A percentile compares a stretch with the other conserved stretches of the same genome.
Evolutionary conservation across 2,888 invertebrate genomes (phyloP).

Genomic region (Lingula anatina): DNA sequence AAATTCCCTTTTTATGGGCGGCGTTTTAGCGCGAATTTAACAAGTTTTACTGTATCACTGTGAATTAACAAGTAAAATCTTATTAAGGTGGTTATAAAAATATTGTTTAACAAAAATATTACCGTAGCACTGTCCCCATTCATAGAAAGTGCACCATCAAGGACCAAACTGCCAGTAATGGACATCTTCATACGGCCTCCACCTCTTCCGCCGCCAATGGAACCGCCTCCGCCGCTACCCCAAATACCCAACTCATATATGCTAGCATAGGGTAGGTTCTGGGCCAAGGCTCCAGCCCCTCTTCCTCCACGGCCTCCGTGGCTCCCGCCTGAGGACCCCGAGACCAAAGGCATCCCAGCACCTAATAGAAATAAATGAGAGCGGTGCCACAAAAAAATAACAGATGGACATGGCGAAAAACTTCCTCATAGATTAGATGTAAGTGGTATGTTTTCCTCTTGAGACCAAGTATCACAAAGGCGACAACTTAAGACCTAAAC

Average conservation of each 20-base stretch:
- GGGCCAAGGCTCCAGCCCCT: constrained; percentile 8
- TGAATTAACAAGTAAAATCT: neutral
- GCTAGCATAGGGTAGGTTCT: constrained; percentile 17
- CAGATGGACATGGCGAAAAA: no score
- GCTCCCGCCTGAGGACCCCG: constrained; percentile 23
- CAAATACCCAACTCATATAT: constrained; percentile 18
- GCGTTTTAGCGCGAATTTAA: no score
- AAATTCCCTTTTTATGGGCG: no score
- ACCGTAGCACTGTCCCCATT: constrained; percentile 17
- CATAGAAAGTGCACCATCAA: constrained; percentile 12
- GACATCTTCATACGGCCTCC: constrained; percentile 19
- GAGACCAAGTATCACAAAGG: no score
- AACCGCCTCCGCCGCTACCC: constrained; percentile 29
- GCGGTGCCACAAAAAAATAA: neutral
- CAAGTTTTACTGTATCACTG: no score
- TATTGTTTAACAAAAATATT: constrained; percentile 2
- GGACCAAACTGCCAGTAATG: constrained; percentile 7
- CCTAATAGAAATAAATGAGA: constrained; percentile 6
- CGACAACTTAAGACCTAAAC: no score
- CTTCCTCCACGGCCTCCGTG: constrained; percentile 25
- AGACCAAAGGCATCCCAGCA: constrained; percentile 8
- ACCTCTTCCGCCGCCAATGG: constrained; percentile 21
- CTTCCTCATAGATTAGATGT: no score
- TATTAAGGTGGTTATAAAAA: neutral
- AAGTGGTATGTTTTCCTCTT: no score